Evolutionary conservation across 2,888 invertebrate species (phyloP).

Genomic region (Andrena chrysosceles): DNA sequence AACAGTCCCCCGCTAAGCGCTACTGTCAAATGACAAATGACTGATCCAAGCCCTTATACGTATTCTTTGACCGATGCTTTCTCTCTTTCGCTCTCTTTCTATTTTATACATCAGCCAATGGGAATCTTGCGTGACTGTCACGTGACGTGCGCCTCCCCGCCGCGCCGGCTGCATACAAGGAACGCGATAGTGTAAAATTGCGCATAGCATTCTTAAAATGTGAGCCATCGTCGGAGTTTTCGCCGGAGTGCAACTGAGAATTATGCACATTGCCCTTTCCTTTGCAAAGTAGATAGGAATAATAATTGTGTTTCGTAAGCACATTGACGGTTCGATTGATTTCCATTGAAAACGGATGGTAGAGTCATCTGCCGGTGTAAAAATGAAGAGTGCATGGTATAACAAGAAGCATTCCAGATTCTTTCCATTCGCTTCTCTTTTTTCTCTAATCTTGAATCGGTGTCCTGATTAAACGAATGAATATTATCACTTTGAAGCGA

Average conservation of each 20-base stretch:
- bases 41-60: conserved; percentile 34
- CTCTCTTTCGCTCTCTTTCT: conserved; percentile 20
- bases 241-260: not conserved
- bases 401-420: conserved; percentile 9
- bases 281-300: not conserved
- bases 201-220: conserved; percentile 34
- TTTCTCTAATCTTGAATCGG: not conserved
- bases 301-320: not conserved
- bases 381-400: not conserved
- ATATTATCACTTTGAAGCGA: not conserved
- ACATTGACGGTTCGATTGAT: not conserved
- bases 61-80: conserved; percentile 29
- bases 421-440: not conserved
- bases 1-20: conserved; percentile 13
- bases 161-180: not conserved
- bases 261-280: not conserved
- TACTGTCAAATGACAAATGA: conserved; percentile 56
- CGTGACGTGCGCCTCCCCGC: conserved; percentile 18
- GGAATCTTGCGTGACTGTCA: not conserved
- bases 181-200: not conserved
- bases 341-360: not conserved
- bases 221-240: conserved; percentile 15
- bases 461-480: not conserved
- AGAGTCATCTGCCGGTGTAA: conserved; percentile 36
- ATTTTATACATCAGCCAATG: conserved; percentile 28